A percentile compares a stretch with the other conserved stretches of the same genome.
These are phyloP conservation scores for Sinonovacula constricta DNA, from an alignment of 1,140 invertebrate species.

Conservation along the genomic window DNA sequence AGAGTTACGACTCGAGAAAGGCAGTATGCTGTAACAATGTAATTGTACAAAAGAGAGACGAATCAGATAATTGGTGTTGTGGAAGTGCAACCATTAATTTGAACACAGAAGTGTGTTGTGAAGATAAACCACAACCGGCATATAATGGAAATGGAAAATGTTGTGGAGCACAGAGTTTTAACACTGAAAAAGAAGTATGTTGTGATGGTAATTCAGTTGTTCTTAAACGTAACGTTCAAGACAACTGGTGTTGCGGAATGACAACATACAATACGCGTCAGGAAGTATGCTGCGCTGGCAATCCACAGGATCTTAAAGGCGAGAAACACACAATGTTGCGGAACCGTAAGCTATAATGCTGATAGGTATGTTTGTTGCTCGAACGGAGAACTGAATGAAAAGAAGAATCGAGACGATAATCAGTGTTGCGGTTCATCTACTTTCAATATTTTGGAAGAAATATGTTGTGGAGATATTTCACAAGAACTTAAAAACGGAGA, in stretches of 20 bases:
- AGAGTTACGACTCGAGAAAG: conserved; percentile 8
- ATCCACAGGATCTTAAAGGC: conserved; percentile 17
- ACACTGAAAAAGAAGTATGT: conserved; percentile 22
- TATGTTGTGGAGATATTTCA: conserved; percentile 12
- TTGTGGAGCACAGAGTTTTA: conserved; percentile 32
- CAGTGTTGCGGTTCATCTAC: conserved; percentile 26
- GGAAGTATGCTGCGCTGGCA: conserved; percentile 35
- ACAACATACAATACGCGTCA: conserved; percentile 25
- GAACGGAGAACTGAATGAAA: conserved; percentile 1
- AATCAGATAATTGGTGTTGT: conserved; percentile 26
- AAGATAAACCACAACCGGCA: conserved; percentile 23
- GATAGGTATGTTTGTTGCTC: conserved; percentile 10
- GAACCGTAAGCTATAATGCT: conserved; percentile 21
- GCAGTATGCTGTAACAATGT: conserved; percentile 19
- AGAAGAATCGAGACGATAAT: conserved; percentile 16
- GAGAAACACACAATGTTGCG: conserved; percentile 26
- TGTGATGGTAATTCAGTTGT: conserved; percentile 33
- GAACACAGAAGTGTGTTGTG: conserved; percentile 37
- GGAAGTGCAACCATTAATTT: conserved; percentile 19
- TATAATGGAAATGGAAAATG: conserved; percentile 30
- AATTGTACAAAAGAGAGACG: background rate
- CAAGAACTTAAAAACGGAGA: conserved; percentile 18
- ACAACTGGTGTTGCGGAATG: conserved; percentile 45
- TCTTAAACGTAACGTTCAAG: conserved; percentile 14
- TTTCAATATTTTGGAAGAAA: conserved; percentile 13